These are phyloP conservation scores for Thermophis baileyi DNA, from an alignment of 2,113 vertebrate genomes.

Conservation along the genomic window DNA sequence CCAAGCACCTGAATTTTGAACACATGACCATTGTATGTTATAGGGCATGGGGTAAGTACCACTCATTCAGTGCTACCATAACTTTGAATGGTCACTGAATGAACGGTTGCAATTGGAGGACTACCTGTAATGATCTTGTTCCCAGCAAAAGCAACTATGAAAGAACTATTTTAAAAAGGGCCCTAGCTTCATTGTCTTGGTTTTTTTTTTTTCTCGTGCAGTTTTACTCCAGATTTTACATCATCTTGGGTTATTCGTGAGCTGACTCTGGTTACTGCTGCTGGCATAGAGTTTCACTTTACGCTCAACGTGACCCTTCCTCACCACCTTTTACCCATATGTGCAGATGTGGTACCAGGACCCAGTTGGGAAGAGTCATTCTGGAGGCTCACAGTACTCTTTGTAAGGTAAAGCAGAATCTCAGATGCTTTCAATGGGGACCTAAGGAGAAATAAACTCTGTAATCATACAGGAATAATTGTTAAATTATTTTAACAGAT, in stretches of 20 bases:
- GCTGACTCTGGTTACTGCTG: constrained; percentile 83
- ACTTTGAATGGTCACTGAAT: not conserved
- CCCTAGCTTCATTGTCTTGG: not conserved
- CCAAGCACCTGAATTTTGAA: not conserved
- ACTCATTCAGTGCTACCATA: not conserved
- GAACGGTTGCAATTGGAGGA: not conserved
- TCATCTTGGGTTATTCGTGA: constrained; percentile 98
- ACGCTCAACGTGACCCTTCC: constrained; percentile 95
- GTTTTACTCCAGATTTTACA: constrained; percentile 98
- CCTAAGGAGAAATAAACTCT: rapidly evolving
- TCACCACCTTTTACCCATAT: constrained; percentile 91
- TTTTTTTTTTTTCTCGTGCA: constrained; percentile 44
- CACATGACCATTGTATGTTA: not conserved
- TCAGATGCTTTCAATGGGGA: not conserved
- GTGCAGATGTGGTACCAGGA: constrained; percentile 92
- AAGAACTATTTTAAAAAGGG: not conserved
- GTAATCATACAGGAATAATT: not conserved
- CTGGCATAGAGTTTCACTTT: constrained; percentile 85
- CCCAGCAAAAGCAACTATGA: constrained; percentile 3
- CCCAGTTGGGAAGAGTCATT: constrained; percentile 97
- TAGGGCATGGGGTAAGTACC: not conserved
- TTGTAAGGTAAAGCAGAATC: constrained; percentile 79
- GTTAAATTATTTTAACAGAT: not conserved
- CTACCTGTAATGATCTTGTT: not conserved
- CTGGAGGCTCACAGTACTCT: constrained; percentile 91